Conservation (phyloP, 1,140 invertebrate species). For the Hyles vespertilio region DNA sequence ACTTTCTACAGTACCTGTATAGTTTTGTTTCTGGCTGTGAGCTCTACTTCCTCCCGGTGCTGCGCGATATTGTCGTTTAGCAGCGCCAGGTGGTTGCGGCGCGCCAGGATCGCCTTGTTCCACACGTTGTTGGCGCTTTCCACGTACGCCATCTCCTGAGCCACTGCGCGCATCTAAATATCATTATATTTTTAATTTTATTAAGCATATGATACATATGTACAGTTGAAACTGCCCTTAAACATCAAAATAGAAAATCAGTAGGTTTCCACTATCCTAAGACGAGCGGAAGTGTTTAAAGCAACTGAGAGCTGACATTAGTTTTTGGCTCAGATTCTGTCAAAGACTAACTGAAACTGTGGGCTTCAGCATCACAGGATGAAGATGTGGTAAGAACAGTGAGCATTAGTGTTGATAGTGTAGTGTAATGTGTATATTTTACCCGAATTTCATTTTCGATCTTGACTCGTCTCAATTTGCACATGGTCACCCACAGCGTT, state of each 20-base stretch:
- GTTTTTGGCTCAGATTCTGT: no score
- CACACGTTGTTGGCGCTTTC: conserved; percentile 35
- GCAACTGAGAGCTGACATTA: no score
- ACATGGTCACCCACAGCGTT: conserved; percentile 74
- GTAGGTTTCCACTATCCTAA: no score
- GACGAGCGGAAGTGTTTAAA: no score
- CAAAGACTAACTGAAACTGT: no score
- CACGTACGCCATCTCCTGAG: conserved; percentile 42
- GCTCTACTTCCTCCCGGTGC: conserved; percentile 28
- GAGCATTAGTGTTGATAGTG: no score
- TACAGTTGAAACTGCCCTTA: no score
- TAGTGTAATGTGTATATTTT: conserved; percentile 9
- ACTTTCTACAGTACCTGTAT: conserved; percentile 23
- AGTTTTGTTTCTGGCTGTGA: conserved; percentile 30
- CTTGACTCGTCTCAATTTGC: conserved; percentile 77
- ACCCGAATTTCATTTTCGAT: conserved; percentile 81
- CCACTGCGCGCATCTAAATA: conserved; percentile 44
- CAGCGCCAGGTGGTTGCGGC: conserved; percentile 24
- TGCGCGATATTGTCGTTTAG: conserved; percentile 18
- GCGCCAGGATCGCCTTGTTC: conserved; percentile 33
- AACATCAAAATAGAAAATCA: no score
- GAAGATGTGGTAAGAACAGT: no score
- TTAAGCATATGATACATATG: no score
- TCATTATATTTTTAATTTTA: not conserved
- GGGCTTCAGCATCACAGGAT: no score